Conservation (phyloP, 2,888 invertebrate genomes). For the Lysandra coridon region DNA sequence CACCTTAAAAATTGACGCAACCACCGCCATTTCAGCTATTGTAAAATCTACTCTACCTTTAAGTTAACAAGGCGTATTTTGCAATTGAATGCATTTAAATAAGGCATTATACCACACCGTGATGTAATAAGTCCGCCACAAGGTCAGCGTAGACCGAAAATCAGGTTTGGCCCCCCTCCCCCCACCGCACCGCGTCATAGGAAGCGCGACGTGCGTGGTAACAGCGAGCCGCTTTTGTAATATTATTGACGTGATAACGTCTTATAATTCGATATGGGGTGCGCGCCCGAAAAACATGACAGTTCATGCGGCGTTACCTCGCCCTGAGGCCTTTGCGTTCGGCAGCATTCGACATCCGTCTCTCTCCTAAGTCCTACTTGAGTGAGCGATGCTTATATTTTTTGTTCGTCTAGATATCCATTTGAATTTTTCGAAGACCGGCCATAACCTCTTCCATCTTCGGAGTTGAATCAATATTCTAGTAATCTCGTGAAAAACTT, state of each 20-base stretch:
- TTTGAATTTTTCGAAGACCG: too few relatives aligned
- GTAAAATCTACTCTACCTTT: slow-evolving; percentile 41
- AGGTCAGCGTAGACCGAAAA: slow-evolving; percentile 80
- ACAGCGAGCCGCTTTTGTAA: slow-evolving; percentile 37
- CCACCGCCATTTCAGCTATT: background rate
- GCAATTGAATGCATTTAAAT: slow-evolving; percentile 44
- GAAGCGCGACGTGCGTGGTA: slow-evolving; percentile 50
- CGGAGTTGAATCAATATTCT: too few relatives aligned
- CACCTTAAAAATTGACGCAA: slow-evolving; percentile 45
- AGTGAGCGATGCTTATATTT: too few relatives aligned
- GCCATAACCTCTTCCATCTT: too few relatives aligned
- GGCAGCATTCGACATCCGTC: too few relatives aligned
- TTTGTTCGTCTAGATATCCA: too few relatives aligned
- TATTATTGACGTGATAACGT: background rate
- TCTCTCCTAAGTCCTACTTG: too few relatives aligned
- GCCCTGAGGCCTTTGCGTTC: too few relatives aligned
- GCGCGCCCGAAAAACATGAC: too few relatives aligned
- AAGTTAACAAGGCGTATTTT: slow-evolving; percentile 37
- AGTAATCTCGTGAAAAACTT: too few relatives aligned
- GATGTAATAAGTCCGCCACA: slow-evolving; percentile 73
- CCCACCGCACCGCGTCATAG: slow-evolving; percentile 59
- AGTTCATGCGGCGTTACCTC: too few relatives aligned
- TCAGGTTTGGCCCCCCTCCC: slow-evolving; percentile 67
- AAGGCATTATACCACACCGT: slow-evolving; percentile 67
- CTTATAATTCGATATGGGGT: too few relatives aligned